Evolutionary conservation across 1,140 invertebrate species (phyloP).

Genomic region (Aradophagus sp.): DNA sequence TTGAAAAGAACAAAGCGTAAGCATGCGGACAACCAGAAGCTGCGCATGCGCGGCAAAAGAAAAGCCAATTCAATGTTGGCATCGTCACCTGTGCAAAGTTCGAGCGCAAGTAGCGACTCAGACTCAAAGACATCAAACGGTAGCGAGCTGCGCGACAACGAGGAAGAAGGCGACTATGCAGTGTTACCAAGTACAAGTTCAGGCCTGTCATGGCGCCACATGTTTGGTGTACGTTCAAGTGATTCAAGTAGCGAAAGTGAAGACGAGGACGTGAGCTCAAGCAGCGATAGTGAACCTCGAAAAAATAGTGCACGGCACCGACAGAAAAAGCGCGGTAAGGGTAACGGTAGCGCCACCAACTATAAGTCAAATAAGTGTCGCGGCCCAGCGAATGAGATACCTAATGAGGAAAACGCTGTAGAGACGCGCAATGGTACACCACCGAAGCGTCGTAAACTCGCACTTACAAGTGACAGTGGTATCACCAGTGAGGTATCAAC

Average conservation of each 20-base stretch:
- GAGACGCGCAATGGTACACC: conserved; percentile 7
- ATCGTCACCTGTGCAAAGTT: too few species aligned
- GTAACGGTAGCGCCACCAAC: conserved; percentile 1
- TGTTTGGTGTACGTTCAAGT: conserved; percentile 58
- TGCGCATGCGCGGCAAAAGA: conserved; percentile 35
- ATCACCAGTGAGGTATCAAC: conserved; percentile 67
- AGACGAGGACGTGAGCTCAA: conserved; percentile 21
- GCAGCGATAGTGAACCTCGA: conserved; percentile 3
- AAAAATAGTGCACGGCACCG: conserved; percentile 18
- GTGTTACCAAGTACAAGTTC: conserved; percentile 72
- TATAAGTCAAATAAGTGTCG: not conserved
- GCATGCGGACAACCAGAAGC: conserved; percentile 41
- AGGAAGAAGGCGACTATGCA: conserved; percentile 57
- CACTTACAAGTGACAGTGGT: conserved; percentile 65
- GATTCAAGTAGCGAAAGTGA: conserved; percentile 56
- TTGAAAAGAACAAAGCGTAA: conserved; percentile 65
- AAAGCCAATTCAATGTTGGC: too few species aligned
- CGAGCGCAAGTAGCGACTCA: conserved; percentile 38
- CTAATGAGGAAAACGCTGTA: not conserved
- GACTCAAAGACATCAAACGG: conserved; percentile 36
- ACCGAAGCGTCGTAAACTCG: conserved; percentile 20
- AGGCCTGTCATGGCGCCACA: conserved; percentile 64
- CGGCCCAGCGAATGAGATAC: too few species aligned
- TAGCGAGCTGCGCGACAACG: conserved; percentile 29
- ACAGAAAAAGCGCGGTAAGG: conserved; percentile 28